Base-by-base conservation (phyloP, 2,113 vertebrate genomes). In the Prinia subflava region DNA sequence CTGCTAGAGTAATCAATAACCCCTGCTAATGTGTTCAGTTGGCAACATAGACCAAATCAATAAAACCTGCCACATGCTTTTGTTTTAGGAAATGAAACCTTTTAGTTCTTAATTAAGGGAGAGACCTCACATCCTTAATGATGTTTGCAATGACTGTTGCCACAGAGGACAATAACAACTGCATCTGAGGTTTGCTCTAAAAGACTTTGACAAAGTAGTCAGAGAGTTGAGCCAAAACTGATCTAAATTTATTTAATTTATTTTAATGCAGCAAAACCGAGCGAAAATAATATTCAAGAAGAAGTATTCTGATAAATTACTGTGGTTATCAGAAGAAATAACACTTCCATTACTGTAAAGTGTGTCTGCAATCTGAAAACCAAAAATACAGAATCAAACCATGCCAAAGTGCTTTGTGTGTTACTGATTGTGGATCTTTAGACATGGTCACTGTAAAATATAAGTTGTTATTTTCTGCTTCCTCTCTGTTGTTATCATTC, bases 41-140 rank as follows among this genome's bases (percentile, higher is more conserved):
- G 97, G 98, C 86, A 95, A 98, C 98, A 98, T 18, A 96, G 95
- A 92, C 77, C 80, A 96, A 97, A 98, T 98, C 98, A 97, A 98
- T 98, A 97, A 98, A 97, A 97, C 97, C 92, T 97, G 97, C 97
- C 97, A 97, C 97, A 97, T 97, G 95, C 96, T 98, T 98, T 98
- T 96, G 97, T 98, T 98, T 98, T 98, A 98, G 98, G 97, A 98
- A 98, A 98, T 97, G 96, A 97, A 98, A 95, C 91, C 97, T 98
- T 98, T 98, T 98, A 98, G 96, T 97, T 98, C 97, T 98, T 98
- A 98, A 98, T 98, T 98, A 98, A 98, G 94, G 97, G 92, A 98
- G 96, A 98, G 96, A 90, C 95, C 94, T 98, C 96, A 97, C 94
- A 98, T 98, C 92, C 94, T 81, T 97, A 98, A 98, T 97, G 97